Conservation (phyloP, 2,797 vertebrate genomes). For the Lepilemur ruficaudatus region DNA sequence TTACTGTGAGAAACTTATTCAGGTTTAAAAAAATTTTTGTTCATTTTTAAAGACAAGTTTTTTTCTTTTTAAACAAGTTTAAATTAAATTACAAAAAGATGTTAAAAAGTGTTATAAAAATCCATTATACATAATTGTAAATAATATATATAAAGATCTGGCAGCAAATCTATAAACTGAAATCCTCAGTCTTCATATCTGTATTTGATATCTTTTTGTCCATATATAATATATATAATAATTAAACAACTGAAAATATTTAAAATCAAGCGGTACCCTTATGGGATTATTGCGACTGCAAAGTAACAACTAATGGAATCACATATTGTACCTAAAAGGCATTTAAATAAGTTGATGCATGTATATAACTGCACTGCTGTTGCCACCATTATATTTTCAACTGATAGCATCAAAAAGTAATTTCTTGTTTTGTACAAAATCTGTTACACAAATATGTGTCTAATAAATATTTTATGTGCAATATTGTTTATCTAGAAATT, state of each 20-base stretch:
- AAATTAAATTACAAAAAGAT: background rate
- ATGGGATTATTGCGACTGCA: background rate
- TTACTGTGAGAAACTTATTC: background rate
- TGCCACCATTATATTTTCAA: background rate
- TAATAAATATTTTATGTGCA: background rate
- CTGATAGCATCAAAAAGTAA: background rate
- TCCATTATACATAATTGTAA: background rate
- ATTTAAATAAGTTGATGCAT: background rate
- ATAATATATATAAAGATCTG: background rate
- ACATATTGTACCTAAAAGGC: background rate
- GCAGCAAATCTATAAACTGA: background rate
- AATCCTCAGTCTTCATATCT: background rate
- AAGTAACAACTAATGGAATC: background rate
- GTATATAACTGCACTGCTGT: background rate
- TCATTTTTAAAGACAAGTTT: background rate
- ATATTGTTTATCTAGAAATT: background rate
- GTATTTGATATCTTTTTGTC: background rate
- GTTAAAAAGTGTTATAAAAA: background rate
- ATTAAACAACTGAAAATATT: background rate
- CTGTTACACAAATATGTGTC: background rate
- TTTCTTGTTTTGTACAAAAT: background rate
- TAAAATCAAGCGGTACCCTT: background rate
- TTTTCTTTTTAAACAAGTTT: background rate
- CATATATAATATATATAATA: background rate
- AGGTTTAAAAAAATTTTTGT: background rate